These are phyloP conservation scores for Spheniscus humboldti DNA, from an alignment of 2,797 vertebrate genomes.

Conservation along the genomic window DNA sequence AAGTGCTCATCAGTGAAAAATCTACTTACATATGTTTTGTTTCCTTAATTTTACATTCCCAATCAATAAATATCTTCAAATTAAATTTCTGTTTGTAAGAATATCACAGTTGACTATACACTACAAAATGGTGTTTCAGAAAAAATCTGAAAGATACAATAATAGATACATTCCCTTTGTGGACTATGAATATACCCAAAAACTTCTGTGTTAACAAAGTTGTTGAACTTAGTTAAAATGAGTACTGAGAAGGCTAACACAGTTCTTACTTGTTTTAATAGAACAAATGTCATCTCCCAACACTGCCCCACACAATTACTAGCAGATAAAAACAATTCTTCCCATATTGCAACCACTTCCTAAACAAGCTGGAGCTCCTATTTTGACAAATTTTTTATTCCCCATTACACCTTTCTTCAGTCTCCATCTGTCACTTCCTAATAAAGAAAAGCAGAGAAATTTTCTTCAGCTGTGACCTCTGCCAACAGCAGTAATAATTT, in stretches of 20 bases:
- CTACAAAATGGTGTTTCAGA: background rate
- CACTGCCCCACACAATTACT: background rate
- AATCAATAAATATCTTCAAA: background rate
- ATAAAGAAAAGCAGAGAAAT: background rate
- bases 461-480: background rate
- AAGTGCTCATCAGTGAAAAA: background rate
- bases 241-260: background rate
- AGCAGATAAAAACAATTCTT: background rate
- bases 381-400: background rate
- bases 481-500: background rate
- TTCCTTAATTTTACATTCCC: background rate
- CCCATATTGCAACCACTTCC: background rate
- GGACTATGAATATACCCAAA: background rate
- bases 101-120: background rate
- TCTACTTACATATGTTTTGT: accelerated
- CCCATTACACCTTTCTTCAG: background rate
- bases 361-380: background rate
- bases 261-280: background rate
- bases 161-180: background rate
- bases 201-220: background rate
- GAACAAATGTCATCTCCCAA: background rate
- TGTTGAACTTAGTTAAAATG: background rate
- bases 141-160: background rate
- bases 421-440: background rate
- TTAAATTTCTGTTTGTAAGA: background rate